These are phyloP conservation scores for Tachycineta bicolor DNA, from an alignment of 2,113 vertebrate species.

Conservation along the genomic window DNA sequence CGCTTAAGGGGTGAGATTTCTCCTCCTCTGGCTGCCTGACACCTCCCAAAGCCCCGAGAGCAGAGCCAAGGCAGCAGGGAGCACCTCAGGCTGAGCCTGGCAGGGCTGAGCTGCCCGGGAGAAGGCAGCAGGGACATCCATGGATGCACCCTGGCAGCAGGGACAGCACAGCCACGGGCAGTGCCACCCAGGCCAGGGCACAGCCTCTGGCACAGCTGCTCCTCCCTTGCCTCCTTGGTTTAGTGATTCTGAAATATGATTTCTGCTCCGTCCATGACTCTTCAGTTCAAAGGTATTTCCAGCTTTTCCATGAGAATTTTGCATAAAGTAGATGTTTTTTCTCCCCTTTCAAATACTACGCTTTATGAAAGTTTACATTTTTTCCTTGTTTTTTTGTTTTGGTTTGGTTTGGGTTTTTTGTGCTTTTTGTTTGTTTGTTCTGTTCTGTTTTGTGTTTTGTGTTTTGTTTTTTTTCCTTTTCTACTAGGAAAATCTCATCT, in stretches of 20 bases:
- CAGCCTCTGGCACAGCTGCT: rapidly evolving
- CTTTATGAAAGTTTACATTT: neutral
- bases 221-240: neutral
- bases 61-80: neutral
- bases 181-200: neutral
- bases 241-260: neutral
- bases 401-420: no score
- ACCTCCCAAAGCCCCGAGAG: neutral
- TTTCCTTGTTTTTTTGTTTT: neutral
- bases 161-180: rapidly evolving
- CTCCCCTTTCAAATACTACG: neutral
- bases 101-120: neutral
- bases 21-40: neutral
- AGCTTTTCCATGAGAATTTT: neutral
- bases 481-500: neutral
- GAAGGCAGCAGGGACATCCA: neutral
- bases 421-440: no score
- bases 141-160: neutral
- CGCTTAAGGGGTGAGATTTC: neutral
- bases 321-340: neutral
- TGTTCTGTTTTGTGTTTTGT: no score
- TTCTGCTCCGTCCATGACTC: neutral
- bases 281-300: neutral
- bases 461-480: neutral
- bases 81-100: neutral